A percentile compares a stretch with the other conserved stretches of the same genome.
Conservation (phyloP, 2,797 vertebrate genomes). For the Rhinichthys osculus region DNA sequence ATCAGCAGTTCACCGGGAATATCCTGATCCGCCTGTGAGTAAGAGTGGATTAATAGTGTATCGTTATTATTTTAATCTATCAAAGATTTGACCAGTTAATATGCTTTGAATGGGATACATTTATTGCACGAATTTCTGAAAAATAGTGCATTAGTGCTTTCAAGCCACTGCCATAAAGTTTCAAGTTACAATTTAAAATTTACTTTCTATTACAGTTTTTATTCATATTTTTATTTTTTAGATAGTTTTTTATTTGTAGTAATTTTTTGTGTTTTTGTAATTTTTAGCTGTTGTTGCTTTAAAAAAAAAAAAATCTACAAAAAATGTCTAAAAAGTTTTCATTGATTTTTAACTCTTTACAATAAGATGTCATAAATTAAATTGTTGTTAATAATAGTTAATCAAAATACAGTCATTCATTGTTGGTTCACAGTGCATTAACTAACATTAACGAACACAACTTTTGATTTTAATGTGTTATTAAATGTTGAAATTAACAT, state of each 20-base stretch:
- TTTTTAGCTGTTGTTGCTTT: neutral
- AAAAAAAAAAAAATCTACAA: too few relatives aligned
- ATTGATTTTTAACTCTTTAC: too few relatives aligned
- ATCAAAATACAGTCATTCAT: too few relatives aligned
- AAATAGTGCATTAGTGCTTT: neutral
- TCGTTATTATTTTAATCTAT: neutral
- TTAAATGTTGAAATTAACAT: too few relatives aligned
- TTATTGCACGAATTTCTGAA: neutral
- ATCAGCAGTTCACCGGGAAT: neutral
- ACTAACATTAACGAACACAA: too few relatives aligned
- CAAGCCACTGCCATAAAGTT: neutral
- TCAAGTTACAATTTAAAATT: too few relatives aligned
- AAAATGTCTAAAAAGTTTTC: too few relatives aligned
- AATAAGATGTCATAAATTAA: too few relatives aligned
- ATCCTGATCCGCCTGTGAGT: constrained; percentile 1
- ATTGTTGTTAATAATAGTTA: too few relatives aligned
- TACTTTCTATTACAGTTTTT: neutral
- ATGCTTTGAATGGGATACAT: neutral
- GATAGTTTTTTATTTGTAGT: neutral
- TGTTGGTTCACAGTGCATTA: too few relatives aligned
- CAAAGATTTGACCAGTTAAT: neutral
- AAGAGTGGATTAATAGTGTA: neutral
- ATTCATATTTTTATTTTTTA: neutral
- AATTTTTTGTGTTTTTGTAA: neutral
- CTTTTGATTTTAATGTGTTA: too few relatives aligned